Evolutionary conservation across 2,797 vertebrate species (phyloP).

Genomic region (Xenopus petersii): DNA sequence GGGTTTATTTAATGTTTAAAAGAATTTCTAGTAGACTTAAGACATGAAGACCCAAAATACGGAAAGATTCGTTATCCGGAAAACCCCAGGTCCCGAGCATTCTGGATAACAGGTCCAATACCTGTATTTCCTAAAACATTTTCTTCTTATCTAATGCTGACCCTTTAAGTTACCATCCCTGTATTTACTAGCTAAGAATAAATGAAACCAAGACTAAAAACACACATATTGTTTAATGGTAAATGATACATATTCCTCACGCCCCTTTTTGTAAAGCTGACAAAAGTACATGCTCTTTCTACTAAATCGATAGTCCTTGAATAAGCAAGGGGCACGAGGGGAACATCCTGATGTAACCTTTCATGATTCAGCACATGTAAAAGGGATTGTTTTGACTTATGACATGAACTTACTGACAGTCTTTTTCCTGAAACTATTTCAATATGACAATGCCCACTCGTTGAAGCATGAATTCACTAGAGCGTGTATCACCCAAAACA

Average conservation of each 20-base stretch:
- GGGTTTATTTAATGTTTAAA: too few relatives aligned
- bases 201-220: background rate
- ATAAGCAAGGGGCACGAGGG: background rate
- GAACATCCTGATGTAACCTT: slow-evolving; percentile 29
- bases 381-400: slow-evolving; percentile 26
- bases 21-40: too few relatives aligned
- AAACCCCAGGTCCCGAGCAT: too few relatives aligned
- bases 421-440: slow-evolving; percentile 25
- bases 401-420: slow-evolving; percentile 25
- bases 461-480: slow-evolving; percentile 26
- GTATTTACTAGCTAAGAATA: too few relatives aligned
- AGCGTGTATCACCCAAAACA: slow-evolving; percentile 19
- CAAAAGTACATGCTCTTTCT: slow-evolving; percentile 1
- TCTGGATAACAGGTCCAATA: too few relatives aligned
- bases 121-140: slow-evolving; percentile 51
- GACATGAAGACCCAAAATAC: too few relatives aligned
- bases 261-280: background rate
- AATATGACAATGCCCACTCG: slow-evolving; percentile 14
- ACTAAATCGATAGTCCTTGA: slow-evolving; percentile 5
- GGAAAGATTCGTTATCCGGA: too few relatives aligned
- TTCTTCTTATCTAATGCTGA: slow-evolving; percentile 4
- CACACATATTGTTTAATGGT: background rate
- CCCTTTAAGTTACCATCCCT: too few relatives aligned
- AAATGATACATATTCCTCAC: too few relatives aligned
- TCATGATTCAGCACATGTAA: slow-evolving; percentile 34